These are phyloP conservation scores for Sinosuthora webbiana DNA, from an alignment of 2,113 vertebrate genomes.

Conservation along the genomic window DNA sequence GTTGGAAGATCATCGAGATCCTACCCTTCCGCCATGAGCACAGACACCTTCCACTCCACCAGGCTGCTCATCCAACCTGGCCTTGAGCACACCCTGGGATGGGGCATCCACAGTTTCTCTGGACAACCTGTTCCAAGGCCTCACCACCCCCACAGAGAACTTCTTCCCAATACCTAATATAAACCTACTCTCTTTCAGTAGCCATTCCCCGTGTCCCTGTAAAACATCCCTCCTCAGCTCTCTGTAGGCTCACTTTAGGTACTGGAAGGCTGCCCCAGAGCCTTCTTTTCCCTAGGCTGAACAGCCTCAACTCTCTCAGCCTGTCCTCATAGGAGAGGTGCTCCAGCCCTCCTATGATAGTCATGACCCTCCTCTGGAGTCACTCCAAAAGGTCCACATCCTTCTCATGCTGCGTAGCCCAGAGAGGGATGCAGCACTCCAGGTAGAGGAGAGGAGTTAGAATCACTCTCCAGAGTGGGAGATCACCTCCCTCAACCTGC, in stretches of 20 bases:
- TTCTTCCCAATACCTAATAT: no score
- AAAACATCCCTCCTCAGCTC: neutral
- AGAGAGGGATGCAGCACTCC: neutral
- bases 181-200: neutral
- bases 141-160: neutral
- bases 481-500: neutral
- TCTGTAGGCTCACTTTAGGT: neutral
- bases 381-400: fast-evolving
- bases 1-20: neutral
- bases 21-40: no score
- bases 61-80: neutral
- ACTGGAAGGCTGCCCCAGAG: neutral
- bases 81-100: no score
- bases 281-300: neutral
- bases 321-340: neutral
- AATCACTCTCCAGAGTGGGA: neutral
- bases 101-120: neutral
- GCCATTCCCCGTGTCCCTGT: neutral
- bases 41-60: neutral
- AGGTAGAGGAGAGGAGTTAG: neutral
- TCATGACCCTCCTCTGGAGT: neutral
- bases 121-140: neutral
- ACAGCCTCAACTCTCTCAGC: neutral
- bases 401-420: neutral
- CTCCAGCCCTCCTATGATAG: neutral